Base-by-base conservation (phyloP, 1,140 invertebrate species). In the Brachionus plicatilis region DNA sequence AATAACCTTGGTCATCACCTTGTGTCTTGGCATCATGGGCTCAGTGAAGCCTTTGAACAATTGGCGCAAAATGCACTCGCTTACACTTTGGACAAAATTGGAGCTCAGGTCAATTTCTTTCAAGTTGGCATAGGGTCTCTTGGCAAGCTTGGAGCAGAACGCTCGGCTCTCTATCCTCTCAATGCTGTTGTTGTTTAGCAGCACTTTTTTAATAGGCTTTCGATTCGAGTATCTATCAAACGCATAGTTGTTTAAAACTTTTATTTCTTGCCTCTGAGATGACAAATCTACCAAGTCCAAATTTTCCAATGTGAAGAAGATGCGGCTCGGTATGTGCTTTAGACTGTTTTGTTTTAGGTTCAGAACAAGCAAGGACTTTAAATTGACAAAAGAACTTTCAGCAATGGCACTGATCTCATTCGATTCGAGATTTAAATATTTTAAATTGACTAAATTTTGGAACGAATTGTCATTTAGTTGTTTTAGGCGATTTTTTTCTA, bases 321-420 rank as follows among this genome's bases (percentile, higher is more conserved):
- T 82, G 7, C 79, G 50, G 41, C 53, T 65, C 33, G 79, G 79
- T 60, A 82, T 82, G 41, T 82, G 79, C 6, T 68, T 82, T 14
- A 82, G 7, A 27, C 79, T 60, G 37, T 82, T 82, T 12, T 37
- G 33, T 27, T 65, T 37, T 45, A 82, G 33, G 27, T 82, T 68
- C 5, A 82, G 53, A 33, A 65, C 53, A 33, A 60, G n/a, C 20
- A 82, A 68, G n/a, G 56, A 41, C 20, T 43, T 82, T 24, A 82
- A 24, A 82, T 82, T 82, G 27, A 3, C n/a, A 47, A 82, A 82
- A 5, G 79, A 82, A 27, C 41, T 17, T 17, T 82, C 79, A 8
- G 79, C 79, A 65, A 82, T 82, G n/a, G 79, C 79, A 41, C 53
- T 65, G 14, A 82, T 82, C 33, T 82, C 33, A 82, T 82, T 82